Evolutionary conservation across 2,113 vertebrate species (phyloP), one percentile per base, ranked within the genome.

Genomic region (Mustela nigripes): DNA sequence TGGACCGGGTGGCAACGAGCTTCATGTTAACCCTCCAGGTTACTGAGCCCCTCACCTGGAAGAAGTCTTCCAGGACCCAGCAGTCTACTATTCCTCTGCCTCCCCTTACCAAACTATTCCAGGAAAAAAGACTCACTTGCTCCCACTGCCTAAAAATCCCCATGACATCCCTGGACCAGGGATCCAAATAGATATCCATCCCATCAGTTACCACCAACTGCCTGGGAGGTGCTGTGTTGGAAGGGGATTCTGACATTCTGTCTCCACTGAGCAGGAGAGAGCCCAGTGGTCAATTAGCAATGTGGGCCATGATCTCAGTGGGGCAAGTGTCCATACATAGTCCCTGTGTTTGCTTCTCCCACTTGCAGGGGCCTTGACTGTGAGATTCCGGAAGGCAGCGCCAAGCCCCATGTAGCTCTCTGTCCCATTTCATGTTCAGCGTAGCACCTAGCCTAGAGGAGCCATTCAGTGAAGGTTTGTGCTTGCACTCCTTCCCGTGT

Each of bases 131-230:
- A 78, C 53, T n/a, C 82, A 16, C 71, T 90, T 58, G 69, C 11
- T 82, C 39, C 36, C 56, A 39, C 7, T 56, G 80, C 83, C 93
- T 93, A 48, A 87, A 84, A 96, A 50, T 53, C 18, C 22, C 24
- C 56, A 42, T 48, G 22, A 21, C 16, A 87, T 22, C 26, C 39
- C 63, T 36, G 76, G 62, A 39, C 39, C 69, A 60, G 78, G 56
- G 39, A 74, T 11, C 67, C 60, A 50, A 88, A 62, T 3, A 92
- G 28, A 63, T 1, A 58, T 26, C 78, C 60, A 81, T 22, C 22
- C 85, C 42, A 11, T 28, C 56, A 1, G 5, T 36, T 19, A 69
- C 18, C 8, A 84, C 45, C 16, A 67, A 33, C 63, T 24, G 11
- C 15, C 39, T 65, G 65, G 67, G 74, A 81, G 28, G 19, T 11